A percentile compares a stretch with the other conserved stretches of the same genome.
phyloP scores from a whole-genome alignment of 1,140 invertebrate species.

The Neelides sp. region DNA sequence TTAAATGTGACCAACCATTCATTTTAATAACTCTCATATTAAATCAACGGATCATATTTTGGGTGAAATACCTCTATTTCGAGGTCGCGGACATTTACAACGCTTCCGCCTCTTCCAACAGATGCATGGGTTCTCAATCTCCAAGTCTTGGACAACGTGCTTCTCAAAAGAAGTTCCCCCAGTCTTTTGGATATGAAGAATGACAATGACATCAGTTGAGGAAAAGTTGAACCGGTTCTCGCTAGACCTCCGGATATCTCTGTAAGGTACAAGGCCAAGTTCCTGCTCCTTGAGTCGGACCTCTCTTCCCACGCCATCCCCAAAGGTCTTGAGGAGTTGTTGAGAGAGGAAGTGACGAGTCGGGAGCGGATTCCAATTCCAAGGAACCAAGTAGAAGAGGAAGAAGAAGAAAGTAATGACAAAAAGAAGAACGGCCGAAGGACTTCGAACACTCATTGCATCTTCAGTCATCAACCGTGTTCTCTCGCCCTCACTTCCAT shows the following conservation, averaged over 20 bases:
- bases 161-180: conserved; percentile 87
- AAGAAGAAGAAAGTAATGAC: no score
- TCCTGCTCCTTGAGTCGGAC: no score
- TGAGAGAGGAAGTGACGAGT: no score
- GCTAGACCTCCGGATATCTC: conserved; percentile 16
- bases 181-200: conserved; percentile 95
- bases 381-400: no score
- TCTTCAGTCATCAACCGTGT: no score
- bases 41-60: not conserved
- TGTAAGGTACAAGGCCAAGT: conserved; percentile 24
- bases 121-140: conserved; percentile 71
- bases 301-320: no score
- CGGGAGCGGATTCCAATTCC: no score
- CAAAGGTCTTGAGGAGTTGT: no score
- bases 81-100: conserved; percentile 79
- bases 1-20: not conserved
- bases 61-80: not conserved
- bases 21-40: not conserved
- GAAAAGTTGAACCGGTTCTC: no score
- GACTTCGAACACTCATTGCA: no score
- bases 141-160: conserved; percentile 85
- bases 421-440: no score
- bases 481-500: no score
- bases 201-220: conserved; percentile 94
- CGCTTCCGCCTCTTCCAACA: conserved; percentile 73